These are phyloP conservation scores for Diorhabda sublineata DNA, from an alignment of 1,140 invertebrate genomes.

Conservation along the genomic window DNA sequence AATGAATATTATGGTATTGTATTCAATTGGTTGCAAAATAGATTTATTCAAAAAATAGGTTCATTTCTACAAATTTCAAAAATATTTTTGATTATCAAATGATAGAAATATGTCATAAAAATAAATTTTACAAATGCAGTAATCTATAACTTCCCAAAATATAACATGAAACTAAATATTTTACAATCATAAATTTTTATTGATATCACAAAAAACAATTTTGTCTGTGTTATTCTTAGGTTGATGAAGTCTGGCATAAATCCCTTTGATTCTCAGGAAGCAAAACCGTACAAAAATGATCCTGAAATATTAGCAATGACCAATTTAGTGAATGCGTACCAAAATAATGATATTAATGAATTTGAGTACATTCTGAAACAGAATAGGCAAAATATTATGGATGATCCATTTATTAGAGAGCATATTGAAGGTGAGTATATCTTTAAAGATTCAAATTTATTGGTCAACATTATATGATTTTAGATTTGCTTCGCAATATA, in stretches of 20 bases:
- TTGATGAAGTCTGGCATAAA: constrained; percentile 99
- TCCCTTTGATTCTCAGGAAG: constrained; percentile 99
- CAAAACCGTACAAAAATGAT: constrained; percentile 99
- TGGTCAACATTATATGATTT: constrained; percentile 32
- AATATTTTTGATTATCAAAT: no score
- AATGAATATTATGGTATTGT: no score
- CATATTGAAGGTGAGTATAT: constrained; percentile 81
- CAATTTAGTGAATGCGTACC: constrained; percentile 96
- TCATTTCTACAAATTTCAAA: no score
- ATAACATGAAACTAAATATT: no score
- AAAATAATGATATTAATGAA: constrained; percentile 98
- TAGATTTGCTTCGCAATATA: constrained; percentile 93
- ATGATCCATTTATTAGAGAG: constrained; percentile 98
- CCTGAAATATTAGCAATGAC: constrained; percentile 99
- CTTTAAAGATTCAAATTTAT: constrained; percentile 8
- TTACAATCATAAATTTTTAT: no score
- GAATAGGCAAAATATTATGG: constrained; percentile 97
- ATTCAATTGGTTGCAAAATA: no score
- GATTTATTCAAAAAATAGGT: no score
- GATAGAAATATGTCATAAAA: no score
- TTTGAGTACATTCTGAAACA: constrained; percentile 96
- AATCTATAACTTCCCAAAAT: no score
- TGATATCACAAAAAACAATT: no score
- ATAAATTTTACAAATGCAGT: no score
- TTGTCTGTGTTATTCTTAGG: constrained; percentile 26